phyloP scores from a whole-genome alignment of 2,797 vertebrate species.

The Tamandua tetradactyla region DNA sequence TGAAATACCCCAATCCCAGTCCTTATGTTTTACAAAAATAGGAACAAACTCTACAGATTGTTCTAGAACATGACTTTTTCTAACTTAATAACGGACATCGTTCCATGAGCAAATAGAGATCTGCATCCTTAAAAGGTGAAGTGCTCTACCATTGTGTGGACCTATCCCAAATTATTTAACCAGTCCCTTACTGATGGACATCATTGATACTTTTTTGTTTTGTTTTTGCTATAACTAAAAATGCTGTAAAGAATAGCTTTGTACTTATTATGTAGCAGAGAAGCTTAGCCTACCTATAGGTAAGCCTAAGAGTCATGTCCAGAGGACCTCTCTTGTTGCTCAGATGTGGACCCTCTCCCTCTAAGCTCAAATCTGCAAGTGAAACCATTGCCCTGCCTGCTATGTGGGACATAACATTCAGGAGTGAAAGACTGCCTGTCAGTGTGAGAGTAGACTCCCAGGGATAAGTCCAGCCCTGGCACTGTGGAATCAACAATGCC shows the following conservation, averaged over 20 bases:
- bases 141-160: background rate
- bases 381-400: too few species aligned
- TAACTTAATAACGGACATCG: background rate
- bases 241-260: background rate
- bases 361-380: too few species aligned
- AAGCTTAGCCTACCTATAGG: too few species aligned
- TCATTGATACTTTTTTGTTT: background rate
- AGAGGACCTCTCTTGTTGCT: too few species aligned
- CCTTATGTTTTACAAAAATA: background rate
- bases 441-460: too few species aligned
- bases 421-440: too few species aligned
- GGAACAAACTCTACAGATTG: background rate
- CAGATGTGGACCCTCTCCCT: too few species aligned
- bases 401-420: too few species aligned
- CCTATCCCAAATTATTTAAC: background rate
- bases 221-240: background rate
- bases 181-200: background rate
- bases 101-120: slow-evolving; percentile 33
- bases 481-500: too few species aligned
- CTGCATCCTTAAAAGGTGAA: background rate
- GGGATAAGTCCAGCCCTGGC: too few species aligned
- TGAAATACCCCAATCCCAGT: background rate
- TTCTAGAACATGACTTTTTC: background rate
- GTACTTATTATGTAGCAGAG: slow-evolving; percentile 15
- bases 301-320: too few species aligned